Base-by-base conservation (phyloP, 2,888 invertebrate species). In the Matsumyia berberina region DNA sequence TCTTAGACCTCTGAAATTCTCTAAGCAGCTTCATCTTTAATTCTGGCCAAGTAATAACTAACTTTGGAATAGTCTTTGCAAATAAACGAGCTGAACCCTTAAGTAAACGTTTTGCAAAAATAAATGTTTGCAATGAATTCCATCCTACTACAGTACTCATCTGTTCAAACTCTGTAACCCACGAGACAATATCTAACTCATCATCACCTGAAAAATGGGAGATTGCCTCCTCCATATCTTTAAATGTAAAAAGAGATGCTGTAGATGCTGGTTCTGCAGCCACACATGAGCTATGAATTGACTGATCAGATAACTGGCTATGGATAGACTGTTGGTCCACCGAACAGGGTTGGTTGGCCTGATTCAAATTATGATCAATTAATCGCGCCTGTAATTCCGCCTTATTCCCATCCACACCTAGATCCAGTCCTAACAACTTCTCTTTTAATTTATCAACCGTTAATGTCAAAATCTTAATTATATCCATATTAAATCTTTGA, bases 381-480 rank as follows among this genome's bases (percentile, higher is more conserved):
- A 60, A 42, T 1, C 60, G 39, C 39, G 42, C 19, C 29, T 60
- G 42, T 24, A 60, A 60, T 29, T 60, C 44, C 2, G 60, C 42
- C 31, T 39, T 60, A 5, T 39, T 60, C 3, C 60, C 60, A n/a
- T 8, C 12, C 2, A 44, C 33, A 3, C 11, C 42, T 6, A 60
- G 17, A 24, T 60, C n/a, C 24, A 39, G 11, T n/a, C 29, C 19
- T 11, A 19, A 6, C 0, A 60, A n/a, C n/a, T n/a, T 58, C 17
- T 37, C 58, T 17, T 60, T 60, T 11, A 60, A 8, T 11, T 60
- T 44, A 0, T 60, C 60, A 15, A 60, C 24, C 1, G 2, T 24
- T 3, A 24, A 4, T 24, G 24, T 3, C 24, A 24, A 24, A 24
- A 24, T 24, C 4, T 24, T 4, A 3, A 24, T 24, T 3, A 24